Evolutionary conservation across 2,888 invertebrate species (phyloP), one percentile per base, ranked within the genome.

Genomic region (Scaptomyza reducta): DNA sequence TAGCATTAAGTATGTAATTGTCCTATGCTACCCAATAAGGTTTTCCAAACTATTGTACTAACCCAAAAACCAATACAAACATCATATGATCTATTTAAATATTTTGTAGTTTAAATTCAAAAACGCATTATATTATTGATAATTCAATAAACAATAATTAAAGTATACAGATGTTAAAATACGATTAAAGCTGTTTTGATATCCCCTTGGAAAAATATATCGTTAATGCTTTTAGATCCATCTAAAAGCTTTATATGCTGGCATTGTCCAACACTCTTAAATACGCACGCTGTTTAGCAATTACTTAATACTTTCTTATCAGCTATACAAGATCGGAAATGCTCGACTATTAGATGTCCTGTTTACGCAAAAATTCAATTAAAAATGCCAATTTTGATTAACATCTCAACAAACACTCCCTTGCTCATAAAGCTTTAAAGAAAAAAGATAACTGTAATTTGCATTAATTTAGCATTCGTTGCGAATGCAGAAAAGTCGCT

Each of bases 1-100:
- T 75, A 75, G 75, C 55, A 42, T 76, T 79, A 79, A 79, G 81
- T 67, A 79, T 77, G 81, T 67, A 59, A 75, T 59, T 73, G 31
- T 55, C 58, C 61, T 63, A 70, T 63, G 66, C 77, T 68, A 64
- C 22, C 22, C 57, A 59, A 29, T 42, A 66, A 70, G 74, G 64
- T 64, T 74, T 70, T 77, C 50, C 62, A 57, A 65, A 65, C 57
- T 53, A 60, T 46, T 54, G 33, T 66, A 64, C 56, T 74, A 74
- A 69, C 67, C 63, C 70, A 66, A 46, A 51, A 35, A 44, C 6
- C 5, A 55, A 46, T n/a, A 11, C 38, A 57, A 69, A 57, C 25
- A 35, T 33, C 64, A 69, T 57, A 41, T 44, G 41, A 66, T 58
- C 70, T 80, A 69, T 70, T 62, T 18, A 38, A 69, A 64, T 75